A percentile compares a stretch with the other conserved stretches of the same genome.
These are phyloP conservation scores for Chymomyza procnemis DNA, from an alignment of 2,888 invertebrate genomes.

Conservation along the genomic window DNA sequence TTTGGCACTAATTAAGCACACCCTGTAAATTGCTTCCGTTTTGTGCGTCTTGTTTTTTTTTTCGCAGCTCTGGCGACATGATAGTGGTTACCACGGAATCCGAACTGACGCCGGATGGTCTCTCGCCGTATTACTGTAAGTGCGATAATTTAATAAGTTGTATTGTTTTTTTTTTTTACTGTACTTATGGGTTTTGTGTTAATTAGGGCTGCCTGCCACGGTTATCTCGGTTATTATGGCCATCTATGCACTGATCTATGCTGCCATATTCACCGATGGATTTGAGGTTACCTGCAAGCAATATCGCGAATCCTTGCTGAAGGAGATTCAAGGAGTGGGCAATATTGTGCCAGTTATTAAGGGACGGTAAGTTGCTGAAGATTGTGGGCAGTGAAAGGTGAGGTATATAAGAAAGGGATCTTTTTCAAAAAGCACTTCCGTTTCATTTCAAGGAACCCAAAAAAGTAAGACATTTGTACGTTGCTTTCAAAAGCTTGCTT, in stretches of 20 bases:
- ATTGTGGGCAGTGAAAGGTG: too few species aligned
- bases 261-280: conserved; percentile 85
- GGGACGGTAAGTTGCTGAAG: conserved; percentile 76
- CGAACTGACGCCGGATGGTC: conserved; percentile 81
- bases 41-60: too few species aligned
- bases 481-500: too few species aligned
- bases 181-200: background rate
- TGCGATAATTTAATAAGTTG: background rate
- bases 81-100: conserved; percentile 83
- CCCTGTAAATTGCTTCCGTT: conserved; percentile 1
- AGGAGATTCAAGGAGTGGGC: conserved; percentile 78
- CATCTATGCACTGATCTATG: conserved; percentile 84
- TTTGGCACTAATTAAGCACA: conserved; percentile 21
- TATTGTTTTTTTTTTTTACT: background rate
- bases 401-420: too few species aligned
- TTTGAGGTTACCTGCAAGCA: conserved; percentile 87
- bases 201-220: conserved; percentile 82
- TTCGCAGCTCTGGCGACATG: conserved; percentile 83
- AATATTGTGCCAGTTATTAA: conserved; percentile 78
- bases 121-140: conserved; percentile 82
- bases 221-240: conserved; percentile 83
- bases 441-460: too few species aligned
- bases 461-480: too few species aligned
- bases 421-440: too few species aligned
- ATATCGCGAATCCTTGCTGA: conserved; percentile 84